Conservation (phyloP, 2,888 invertebrate species). For the Ischnus inquisitorius region DNA sequence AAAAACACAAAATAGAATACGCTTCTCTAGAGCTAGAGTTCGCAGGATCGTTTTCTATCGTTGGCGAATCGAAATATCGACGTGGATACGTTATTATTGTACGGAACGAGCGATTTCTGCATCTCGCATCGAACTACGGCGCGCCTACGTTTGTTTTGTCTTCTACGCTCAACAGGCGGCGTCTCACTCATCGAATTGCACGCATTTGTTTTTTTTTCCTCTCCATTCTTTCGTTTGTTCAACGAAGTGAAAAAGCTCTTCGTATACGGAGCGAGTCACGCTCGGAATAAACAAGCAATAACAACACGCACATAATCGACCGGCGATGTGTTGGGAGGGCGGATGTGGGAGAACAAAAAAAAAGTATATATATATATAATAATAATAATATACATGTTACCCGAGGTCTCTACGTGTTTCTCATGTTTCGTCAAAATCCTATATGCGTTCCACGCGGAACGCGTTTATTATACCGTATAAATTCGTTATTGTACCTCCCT, state of each 20-base stretch:
- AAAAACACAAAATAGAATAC: conserved; percentile 9
- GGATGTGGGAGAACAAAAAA: conserved; percentile 1
- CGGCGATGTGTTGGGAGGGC: conserved; percentile 3
- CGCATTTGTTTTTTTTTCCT: conserved; percentile 24
- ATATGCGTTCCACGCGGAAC: conserved; percentile 46
- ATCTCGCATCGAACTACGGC: conserved; percentile 30
- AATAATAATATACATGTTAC: background rate
- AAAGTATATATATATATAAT: background rate
- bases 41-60: conserved; percentile 30
- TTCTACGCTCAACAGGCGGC: conserved; percentile 33
- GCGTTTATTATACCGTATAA: conserved; percentile 60
- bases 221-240: conserved; percentile 16
- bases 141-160: conserved; percentile 12
- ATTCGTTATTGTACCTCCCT: conserved; percentile 68
- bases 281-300: conserved; percentile 42
- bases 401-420: conserved; percentile 59
- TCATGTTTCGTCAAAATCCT: conserved; percentile 57
- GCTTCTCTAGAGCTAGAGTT: background rate
- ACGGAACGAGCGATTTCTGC: conserved; percentile 55
- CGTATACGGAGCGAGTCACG: conserved; percentile 15
- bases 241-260: conserved; percentile 19
- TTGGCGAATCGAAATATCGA: conserved; percentile 44
- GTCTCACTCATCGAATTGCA: conserved; percentile 26
- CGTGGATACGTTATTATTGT: conserved; percentile 63
- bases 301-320: conserved; percentile 31